Conservation (phyloP, 2,113 vertebrate species). For the Ariopsis seemanni region DNA sequence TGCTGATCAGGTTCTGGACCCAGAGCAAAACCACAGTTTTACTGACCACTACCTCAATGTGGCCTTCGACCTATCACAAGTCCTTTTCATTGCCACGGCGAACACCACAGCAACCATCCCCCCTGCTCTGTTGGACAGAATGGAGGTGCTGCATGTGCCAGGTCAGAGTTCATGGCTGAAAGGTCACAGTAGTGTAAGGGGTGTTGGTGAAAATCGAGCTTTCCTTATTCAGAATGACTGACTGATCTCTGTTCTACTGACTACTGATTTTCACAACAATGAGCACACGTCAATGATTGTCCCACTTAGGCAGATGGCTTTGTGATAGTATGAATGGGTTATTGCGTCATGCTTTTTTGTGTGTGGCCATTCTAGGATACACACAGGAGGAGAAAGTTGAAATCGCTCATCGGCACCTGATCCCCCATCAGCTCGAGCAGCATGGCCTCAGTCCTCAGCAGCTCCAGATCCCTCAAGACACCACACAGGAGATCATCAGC, state of each 20-base stretch:
- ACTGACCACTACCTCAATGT: slow-evolving; percentile 97
- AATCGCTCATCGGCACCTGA: slow-evolving; percentile 94
- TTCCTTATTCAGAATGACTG: slow-evolving; percentile 5
- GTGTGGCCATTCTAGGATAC: slow-evolving; percentile 78
- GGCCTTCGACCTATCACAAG: slow-evolving; percentile 96
- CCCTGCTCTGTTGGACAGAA: slow-evolving; percentile 90
- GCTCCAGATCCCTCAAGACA: slow-evolving; percentile 88
- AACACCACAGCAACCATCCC: slow-evolving; percentile 92
- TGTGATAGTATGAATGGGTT: slow-evolving; percentile 11
- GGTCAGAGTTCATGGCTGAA: slow-evolving; percentile 71
- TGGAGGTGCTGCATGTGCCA: slow-evolving; percentile 95
- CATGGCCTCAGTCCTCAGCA: slow-evolving; percentile 91
- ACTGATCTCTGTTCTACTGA: slow-evolving; percentile 20
- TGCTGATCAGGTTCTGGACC: slow-evolving; percentile 85
- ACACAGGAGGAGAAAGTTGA: slow-evolving; percentile 96
- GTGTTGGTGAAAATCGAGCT: not conserved
- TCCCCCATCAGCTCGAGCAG: slow-evolving; percentile 92
- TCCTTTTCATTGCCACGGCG: slow-evolving; percentile 96
- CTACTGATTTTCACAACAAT: slow-evolving; percentile 23
- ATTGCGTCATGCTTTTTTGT: not conserved
- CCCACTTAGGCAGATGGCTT: slow-evolving; percentile 33
- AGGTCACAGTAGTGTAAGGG: not conserved
- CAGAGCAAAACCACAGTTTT: slow-evolving; percentile 97
- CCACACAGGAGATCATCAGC: slow-evolving; percentile 83
- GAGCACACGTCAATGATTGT: slow-evolving; percentile 2